A percentile compares a stretch with the other conserved stretches of the same genome.
Conservation (phyloP, 2,888 invertebrate genomes). For the Caenorhabditis afra region DNA sequence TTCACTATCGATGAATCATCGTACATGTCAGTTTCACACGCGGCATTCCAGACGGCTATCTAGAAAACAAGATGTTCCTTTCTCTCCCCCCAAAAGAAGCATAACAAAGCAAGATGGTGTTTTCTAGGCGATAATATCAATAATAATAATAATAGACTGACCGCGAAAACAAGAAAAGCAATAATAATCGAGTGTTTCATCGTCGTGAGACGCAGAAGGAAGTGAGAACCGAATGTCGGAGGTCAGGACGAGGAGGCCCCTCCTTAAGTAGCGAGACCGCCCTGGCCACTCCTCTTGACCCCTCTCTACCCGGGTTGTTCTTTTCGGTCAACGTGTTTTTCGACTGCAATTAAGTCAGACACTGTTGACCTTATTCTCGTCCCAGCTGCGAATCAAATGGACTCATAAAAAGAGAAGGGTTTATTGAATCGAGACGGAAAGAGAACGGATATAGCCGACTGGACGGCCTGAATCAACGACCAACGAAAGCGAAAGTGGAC, state of each 20-base stretch:
- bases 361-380: slow-evolving; percentile 37
- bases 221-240: slow-evolving; percentile 45
- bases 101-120: slow-evolving; percentile 1
- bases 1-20: slow-evolving; percentile 46
- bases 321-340: slow-evolving; percentile 43
- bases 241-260: slow-evolving; percentile 37
- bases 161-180: slow-evolving; percentile 42
- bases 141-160: slow-evolving; percentile 23
- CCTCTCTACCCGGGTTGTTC: slow-evolving; percentile 30
- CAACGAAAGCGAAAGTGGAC: slow-evolving; percentile 38
- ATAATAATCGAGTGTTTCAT: slow-evolving; percentile 43
- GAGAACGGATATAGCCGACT: neutral
- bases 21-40: slow-evolving; percentile 52
- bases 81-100: neutral
- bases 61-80: slow-evolving; percentile 29
- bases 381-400: slow-evolving; percentile 7
- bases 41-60: slow-evolving; percentile 33
- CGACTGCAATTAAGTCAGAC: slow-evolving; percentile 13
- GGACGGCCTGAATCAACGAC: slow-evolving; percentile 9
- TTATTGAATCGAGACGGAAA: slow-evolving; percentile 11
- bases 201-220: slow-evolving; percentile 15
- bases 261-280: slow-evolving; percentile 32
- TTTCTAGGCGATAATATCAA: neutral
- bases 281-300: neutral
- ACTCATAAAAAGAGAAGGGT: slow-evolving; percentile 17